A percentile compares a stretch with the other conserved stretches of the same genome.
Evolutionary conservation across 2,888 invertebrate genomes (phyloP).

Genomic region (Hetaerina titia): DNA sequence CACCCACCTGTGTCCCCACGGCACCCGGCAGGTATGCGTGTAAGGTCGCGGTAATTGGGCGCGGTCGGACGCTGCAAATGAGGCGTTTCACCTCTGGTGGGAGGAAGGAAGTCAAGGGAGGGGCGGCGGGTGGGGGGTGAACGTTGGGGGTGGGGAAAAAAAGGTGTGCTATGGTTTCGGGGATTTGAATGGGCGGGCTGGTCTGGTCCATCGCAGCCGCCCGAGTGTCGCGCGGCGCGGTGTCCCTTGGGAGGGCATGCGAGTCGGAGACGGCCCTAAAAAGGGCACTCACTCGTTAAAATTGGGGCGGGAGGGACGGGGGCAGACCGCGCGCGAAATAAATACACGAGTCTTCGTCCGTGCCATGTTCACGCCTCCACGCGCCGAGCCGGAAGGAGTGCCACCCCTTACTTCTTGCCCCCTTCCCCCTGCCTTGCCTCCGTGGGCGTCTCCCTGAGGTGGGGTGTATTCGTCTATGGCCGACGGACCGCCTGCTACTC

Average conservation of each 20-base stretch:
- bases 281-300: not conserved
- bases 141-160: not conserved
- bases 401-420: not conserved
- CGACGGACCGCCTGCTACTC: too few species aligned
- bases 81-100: not conserved
- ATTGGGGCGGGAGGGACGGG: not conserved
- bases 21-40: not conserved
- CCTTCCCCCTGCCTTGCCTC: too few species aligned
- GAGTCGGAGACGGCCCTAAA: not conserved
- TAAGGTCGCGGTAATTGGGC: constrained; percentile 27
- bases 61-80: not conserved
- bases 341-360: not conserved
- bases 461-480: too few species aligned
- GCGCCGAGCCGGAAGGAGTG: not conserved
- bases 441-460: too few species aligned
- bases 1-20: not conserved
- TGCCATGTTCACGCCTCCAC: not conserved
- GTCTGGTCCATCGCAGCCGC: not conserved
- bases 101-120: not conserved
- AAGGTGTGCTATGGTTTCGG: not conserved
- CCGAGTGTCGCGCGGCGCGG: too few species aligned
- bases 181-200: not conserved
- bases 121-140: not conserved
- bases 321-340: not conserved
- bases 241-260: not conserved